phyloP scores from a whole-genome alignment of 2,888 invertebrate genomes.

The Darwinula stevensoni region DNA sequence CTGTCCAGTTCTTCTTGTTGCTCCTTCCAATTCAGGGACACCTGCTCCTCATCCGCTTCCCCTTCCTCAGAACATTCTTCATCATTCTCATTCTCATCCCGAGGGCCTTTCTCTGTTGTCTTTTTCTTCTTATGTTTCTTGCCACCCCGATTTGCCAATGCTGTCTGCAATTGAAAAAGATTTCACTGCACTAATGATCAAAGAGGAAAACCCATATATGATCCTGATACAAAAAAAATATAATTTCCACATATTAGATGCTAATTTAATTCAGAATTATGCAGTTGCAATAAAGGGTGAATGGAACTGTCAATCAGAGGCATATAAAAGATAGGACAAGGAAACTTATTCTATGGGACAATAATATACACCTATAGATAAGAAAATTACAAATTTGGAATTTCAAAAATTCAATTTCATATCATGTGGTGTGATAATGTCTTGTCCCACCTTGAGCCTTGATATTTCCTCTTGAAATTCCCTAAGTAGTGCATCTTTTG shows the following conservation, averaged over 20 bases:
- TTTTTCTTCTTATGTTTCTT: slow-evolving; percentile 7
- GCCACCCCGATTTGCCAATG: not conserved
- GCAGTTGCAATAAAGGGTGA: too few relatives aligned
- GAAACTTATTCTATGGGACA: too few relatives aligned
- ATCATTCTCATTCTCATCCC: slow-evolving; percentile 8
- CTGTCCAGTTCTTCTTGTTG: slow-evolving; percentile 10
- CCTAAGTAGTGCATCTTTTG: slow-evolving; percentile 81
- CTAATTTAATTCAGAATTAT: too few relatives aligned
- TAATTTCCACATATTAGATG: too few relatives aligned
- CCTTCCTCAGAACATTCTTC: slow-evolving; percentile 12
- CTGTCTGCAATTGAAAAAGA: too few relatives aligned
- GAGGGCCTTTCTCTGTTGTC: slow-evolving; percentile 6
- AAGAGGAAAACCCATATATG: too few relatives aligned
- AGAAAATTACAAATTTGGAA: slow-evolving; percentile 1
- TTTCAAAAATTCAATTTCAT: slow-evolving; percentile 5
- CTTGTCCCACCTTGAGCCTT: slow-evolving; percentile 20
- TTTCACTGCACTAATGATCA: too few relatives aligned
- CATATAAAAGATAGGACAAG: too few relatives aligned
- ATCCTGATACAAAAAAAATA: too few relatives aligned
- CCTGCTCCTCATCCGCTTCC: slow-evolving; percentile 17
- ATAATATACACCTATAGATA: slow-evolving; percentile 1
- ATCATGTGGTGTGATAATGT: slow-evolving; percentile 1
- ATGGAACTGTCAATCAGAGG: too few relatives aligned
- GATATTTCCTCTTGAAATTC: slow-evolving; percentile 88
- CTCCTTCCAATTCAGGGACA: slow-evolving; percentile 20